Evolutionary conservation across 1,140 invertebrate species (phyloP).

Genomic region (Caenorhabditis brenneri): DNA sequence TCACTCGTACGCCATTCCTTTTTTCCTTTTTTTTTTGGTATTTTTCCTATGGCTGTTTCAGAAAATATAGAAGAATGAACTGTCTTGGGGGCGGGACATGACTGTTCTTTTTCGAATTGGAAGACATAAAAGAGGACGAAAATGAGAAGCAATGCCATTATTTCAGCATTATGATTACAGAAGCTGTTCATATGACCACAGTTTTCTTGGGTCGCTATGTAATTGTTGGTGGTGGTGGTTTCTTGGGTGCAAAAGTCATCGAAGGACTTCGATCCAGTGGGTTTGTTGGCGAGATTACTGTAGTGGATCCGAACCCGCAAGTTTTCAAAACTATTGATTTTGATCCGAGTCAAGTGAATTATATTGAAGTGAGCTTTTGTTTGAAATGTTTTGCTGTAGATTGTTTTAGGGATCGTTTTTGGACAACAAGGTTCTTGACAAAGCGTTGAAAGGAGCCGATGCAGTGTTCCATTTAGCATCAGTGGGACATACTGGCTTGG

Average conservation of each 20-base stretch:
- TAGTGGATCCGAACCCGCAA: background rate
- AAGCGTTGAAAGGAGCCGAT: background rate
- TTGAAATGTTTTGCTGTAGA: background rate
- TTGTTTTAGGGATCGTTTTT: background rate
- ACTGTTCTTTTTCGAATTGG: background rate
- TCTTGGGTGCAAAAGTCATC: background rate
- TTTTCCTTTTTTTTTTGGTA: background rate
- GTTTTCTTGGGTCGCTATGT: background rate
- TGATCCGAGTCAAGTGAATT: background rate
- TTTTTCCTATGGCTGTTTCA: background rate
- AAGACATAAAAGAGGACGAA: background rate
- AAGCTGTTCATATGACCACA: background rate
- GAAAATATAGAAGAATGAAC: background rate
- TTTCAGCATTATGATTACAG: background rate
- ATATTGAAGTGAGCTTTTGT: background rate
- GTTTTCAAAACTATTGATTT: background rate
- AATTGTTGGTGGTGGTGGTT: background rate
- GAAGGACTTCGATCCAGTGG: background rate
- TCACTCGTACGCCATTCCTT: background rate
- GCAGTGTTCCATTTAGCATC: constrained; percentile 6
- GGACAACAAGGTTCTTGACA: background rate
- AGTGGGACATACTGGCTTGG: background rate
- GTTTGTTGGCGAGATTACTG: background rate
- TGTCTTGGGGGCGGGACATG: background rate
- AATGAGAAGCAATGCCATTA: background rate